Evolutionary conservation across 2,797 vertebrate genomes (phyloP).

Genomic region (Smutsia gigantea): DNA sequence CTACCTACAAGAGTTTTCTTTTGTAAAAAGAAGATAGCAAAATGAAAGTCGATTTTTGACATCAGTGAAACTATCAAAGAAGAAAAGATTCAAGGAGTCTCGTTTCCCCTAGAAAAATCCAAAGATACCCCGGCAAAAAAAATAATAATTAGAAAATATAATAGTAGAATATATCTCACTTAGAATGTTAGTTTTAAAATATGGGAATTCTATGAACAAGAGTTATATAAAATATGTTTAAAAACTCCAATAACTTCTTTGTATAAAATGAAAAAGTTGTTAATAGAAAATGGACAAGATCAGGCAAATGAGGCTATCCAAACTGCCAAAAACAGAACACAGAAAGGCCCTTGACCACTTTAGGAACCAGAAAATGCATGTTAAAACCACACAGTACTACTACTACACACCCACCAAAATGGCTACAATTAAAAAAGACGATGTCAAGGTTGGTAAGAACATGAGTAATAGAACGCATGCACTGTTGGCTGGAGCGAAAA

Average conservation of each 20-base stretch:
- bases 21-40: background rate
- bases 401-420: background rate
- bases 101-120: background rate
- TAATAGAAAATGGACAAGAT: background rate
- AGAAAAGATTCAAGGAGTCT: background rate
- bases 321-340: background rate
- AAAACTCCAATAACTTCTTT: background rate
- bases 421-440: background rate
- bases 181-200: constrained; percentile 41
- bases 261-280: background rate
- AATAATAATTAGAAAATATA: constrained; percentile 5
- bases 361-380: background rate
- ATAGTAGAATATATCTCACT: background rate
- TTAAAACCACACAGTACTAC: background rate
- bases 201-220: constrained; percentile 12
- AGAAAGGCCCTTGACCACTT: background rate
- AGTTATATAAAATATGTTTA: background rate
- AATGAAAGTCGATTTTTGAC: background rate
- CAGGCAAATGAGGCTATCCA: background rate
- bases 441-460: background rate
- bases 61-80: background rate
- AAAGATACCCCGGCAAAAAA: background rate
- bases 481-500: background rate
- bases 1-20: background rate
- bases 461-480: background rate